Base-by-base conservation (phyloP, 2,113 vertebrate species). In the Urocitellus parryii region DNA sequence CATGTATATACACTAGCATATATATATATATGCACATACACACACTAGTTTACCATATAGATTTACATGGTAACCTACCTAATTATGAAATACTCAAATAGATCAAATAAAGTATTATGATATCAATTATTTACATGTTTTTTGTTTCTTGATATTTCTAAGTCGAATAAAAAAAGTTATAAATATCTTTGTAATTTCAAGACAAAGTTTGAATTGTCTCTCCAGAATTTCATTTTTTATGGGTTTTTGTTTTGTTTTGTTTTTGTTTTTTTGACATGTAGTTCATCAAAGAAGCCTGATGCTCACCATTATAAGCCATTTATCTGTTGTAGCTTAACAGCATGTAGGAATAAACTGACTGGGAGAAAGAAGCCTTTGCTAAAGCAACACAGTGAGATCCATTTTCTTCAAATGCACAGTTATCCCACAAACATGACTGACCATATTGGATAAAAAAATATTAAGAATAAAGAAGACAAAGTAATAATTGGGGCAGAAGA, bases 251-350 rank as follows among this genome's bases (percentile, higher is more conserved):
- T 45, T 45, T 45, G 42, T 45, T 45, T 45, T 42, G 0, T 24
- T 92, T 29, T 22, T 70, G 78, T 87, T 61, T 45, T 95, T 90
- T 94, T 95, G 83, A 92, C 91, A 94, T 91, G 42, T 9, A 29
- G 4, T 67, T 95, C 24, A 29, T n/a, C 51, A 96, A 53, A 96
- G 25, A 85, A 88, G 56, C 25, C 42, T 88, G n/a, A 95, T 82
- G 11, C 4, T 95, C 48, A 87, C 61, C 1, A 53, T 53, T 82
- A 8, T 68, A 85, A 68, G 14, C 17, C 9, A 4, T 95, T 90
- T 91, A 74, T 63, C 29, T 91, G 29, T 12, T 51, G 5, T 39
- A 45, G 63, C 83, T 86, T 87, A 96, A 88, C 34, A 90, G 10
- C 9, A 81, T 63, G 27, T 32, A 39, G 18, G 1, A 67, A 85